phyloP scores from a whole-genome alignment of 2,797 vertebrate genomes.

The Neopelma chrysocephalum region DNA sequence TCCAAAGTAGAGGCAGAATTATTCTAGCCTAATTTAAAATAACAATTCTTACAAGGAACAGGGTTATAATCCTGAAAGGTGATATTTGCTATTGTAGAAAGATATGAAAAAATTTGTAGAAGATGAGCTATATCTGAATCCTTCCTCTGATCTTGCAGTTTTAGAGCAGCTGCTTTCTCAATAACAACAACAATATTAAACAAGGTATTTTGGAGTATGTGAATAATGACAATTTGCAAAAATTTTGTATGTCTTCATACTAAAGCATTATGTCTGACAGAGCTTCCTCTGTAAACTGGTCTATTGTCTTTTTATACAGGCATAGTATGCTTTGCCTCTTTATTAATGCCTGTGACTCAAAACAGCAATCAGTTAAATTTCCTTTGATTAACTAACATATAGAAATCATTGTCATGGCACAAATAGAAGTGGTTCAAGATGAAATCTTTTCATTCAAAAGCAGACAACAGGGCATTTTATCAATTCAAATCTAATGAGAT shows the following conservation, averaged over 20 bases:
- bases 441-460: not conserved
- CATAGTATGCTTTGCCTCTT: not conserved
- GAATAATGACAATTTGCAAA: not conserved
- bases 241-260: not conserved
- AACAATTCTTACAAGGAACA: not conserved
- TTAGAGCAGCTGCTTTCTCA: not conserved
- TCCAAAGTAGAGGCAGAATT: not conserved
- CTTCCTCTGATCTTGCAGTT: not conserved
- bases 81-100: not conserved
- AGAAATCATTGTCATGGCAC: not conserved
- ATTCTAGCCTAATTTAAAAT: not conserved
- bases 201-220: not conserved
- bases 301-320: not conserved
- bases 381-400: not conserved
- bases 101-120: not conserved
- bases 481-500: not conserved
- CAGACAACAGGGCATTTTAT: not conserved
- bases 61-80: not conserved
- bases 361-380: not conserved
- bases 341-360: not conserved
- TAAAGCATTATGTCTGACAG: not conserved
- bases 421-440: not conserved
- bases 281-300: not conserved
- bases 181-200: not conserved
- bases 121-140: not conserved